Base-by-base conservation (phyloP, 2,797 vertebrate species). In the Nannoperca australis region DNA sequence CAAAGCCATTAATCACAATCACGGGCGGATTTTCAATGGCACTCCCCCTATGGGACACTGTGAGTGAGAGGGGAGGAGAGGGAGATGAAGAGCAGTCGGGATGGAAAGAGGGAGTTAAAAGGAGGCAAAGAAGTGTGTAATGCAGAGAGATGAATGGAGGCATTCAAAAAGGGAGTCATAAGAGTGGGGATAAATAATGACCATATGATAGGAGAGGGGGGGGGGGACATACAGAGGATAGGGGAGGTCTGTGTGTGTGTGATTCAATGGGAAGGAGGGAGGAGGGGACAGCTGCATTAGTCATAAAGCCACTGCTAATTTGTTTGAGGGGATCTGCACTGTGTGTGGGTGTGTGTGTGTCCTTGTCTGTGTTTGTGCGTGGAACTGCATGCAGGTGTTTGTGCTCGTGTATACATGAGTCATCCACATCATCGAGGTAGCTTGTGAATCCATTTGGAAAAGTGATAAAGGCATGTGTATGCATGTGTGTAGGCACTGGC, bases 1-100 rank as follows among this genome's bases (percentile, higher is more conserved):
- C 85, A 92, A 85, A 88, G 82, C 70, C 84, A 90, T 93, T 92
- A 88, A 92, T 93, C 90, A 90, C 82, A 89, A 87, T 91, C 63
- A 76, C 84, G 81, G 79, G 84, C 71, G 85, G 47, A 83, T 86
- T 85, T 86, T 81, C 68, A 27, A 69, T 76, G 80, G 73, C 70
- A 40, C 58, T 47, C 59, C 66, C 78, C 69, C 82, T 54, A 7
- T 60, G 73, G 88, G 78, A 82, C 5, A 7, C 13, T 1, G 49
- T 55, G 50, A 2, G 73, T 1, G 66, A 65, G 76, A 58, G 22
- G 17, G 32, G 36, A 22, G 54, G 40, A 64, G 58, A 64, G 81
- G 40, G 56, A 60, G 62, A 76, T 30, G 51, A 80, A 50, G 75
- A 84, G 66, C 62, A 85, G 58, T 13, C 1, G 2, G 59, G 40